Base-by-base conservation (phyloP, 2,113 vertebrate genomes). In the Pogona vitticeps region DNA sequence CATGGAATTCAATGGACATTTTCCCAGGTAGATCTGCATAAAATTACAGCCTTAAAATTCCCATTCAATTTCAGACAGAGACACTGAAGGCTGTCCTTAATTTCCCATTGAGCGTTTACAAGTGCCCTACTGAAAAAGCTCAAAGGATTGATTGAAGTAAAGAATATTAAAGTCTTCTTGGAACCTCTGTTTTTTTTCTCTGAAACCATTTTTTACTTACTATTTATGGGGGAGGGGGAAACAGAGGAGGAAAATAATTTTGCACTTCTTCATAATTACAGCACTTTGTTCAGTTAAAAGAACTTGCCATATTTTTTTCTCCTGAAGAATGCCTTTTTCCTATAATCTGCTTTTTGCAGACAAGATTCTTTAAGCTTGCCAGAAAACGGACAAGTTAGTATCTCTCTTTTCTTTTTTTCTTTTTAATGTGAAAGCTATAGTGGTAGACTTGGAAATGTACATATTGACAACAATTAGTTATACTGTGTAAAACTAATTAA, bases 401-500 rank as follows among this genome's bases (percentile, higher is more conserved):
- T n/a, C n/a, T n/a, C n/a, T n/a, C n/a, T n/a, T n/a, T n/a, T n/a
- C 46, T 90, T 86, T n/a, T 94, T 71, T 86, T 82, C 71, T 88
- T 59, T 18, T 89, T 92, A 84, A 79, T 15, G 0, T 0, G 88
- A 36, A 8, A 9, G 3, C 0, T 0, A 88, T 91, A 89, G 8
- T 9, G 83, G 86, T 83, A 90, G 42, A 82, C 75, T 86, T 92
- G 84, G 52, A 91, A 84, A 85, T 75, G 87, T 15, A 59, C 21
- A 6, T 92, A 90, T 84, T 94, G 80, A 79, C 31, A 93, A 84
- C 17, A 88, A 75, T 31, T 42, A 79, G 18, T 20, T 2, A 76
- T 90, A 68, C 4, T 90, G 81, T 84, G 17, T 40, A 94, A 90
- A 84, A 28, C 89, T 40, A 83, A 91, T 91, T 87, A 90, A 92